Evolutionary conservation across 2,888 invertebrate species (phyloP).

Genomic region (Pegoplata infirma): DNA sequence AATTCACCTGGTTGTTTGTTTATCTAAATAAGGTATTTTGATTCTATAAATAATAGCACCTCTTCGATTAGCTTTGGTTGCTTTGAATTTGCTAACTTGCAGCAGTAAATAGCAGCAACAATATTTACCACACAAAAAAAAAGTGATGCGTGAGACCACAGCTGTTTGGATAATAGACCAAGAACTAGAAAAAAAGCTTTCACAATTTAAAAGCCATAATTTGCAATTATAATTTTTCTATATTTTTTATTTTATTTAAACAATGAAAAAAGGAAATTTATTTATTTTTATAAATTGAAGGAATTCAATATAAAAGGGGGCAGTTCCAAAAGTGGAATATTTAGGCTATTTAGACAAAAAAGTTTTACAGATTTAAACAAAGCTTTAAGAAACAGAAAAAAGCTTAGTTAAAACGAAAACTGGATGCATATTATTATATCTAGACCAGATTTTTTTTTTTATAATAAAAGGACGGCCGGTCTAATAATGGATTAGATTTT

Average conservation of each 20-base stretch:
- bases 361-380: too few species aligned
- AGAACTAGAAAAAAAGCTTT: conserved; percentile 40
- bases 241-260: conserved; percentile 20
- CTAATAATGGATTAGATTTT: too few species aligned
- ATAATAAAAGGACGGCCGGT: too few species aligned
- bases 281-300: too few species aligned
- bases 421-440: too few species aligned
- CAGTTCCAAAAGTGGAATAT: too few species aligned
- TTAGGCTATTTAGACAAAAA: too few species aligned
- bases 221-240: conserved; percentile 59
- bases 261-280: too few species aligned
- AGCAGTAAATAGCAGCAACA: background rate
- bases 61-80: conserved; percentile 29
- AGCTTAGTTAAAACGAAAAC: too few species aligned
- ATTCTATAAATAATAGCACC: conserved; percentile 62
- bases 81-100: conserved; percentile 15
- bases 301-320: too few species aligned
- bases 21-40: conserved; percentile 59
- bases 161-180: conserved; percentile 55
- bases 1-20: conserved; percentile 58
- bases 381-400: too few species aligned
- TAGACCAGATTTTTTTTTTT: too few species aligned
- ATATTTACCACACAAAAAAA: background rate
- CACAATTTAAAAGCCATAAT: conserved; percentile 56
- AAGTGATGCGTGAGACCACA: conserved; percentile 62